These are phyloP conservation scores for Bombus affinis DNA, from an alignment of 1,140 invertebrate genomes.

Conservation along the genomic window DNA sequence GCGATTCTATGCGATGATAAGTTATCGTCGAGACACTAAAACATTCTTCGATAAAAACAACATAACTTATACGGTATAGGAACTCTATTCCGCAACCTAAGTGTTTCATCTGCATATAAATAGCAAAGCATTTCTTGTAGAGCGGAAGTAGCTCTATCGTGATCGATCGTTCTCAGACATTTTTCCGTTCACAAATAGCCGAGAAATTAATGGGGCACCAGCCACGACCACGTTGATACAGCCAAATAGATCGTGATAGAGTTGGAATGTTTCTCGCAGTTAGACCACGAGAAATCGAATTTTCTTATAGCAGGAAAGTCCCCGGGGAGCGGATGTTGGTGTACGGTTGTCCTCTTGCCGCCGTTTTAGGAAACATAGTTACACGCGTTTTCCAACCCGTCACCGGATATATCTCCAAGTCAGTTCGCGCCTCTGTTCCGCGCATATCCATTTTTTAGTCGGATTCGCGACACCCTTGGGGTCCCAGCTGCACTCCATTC, in stretches of 20 bases:
- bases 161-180: background rate
- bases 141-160: background rate
- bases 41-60: background rate
- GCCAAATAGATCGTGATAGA: constrained; percentile 25
- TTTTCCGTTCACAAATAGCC: constrained; percentile 20
- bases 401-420: constrained; percentile 54
- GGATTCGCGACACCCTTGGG: constrained; percentile 67
- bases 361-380: constrained; percentile 49
- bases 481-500: constrained; percentile 74
- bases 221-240: background rate
- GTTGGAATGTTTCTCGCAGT: constrained; percentile 23
- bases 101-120: background rate
- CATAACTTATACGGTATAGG: background rate
- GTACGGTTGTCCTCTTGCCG: constrained; percentile 32
- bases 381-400: constrained; percentile 47
- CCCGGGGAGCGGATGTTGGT: constrained; percentile 28
- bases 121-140: background rate
- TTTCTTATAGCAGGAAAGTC: constrained; percentile 43
- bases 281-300: constrained; percentile 46
- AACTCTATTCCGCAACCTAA: background rate
- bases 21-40: background rate
- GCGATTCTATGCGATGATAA: background rate
- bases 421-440: constrained; percentile 54
- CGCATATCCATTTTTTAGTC: constrained; percentile 68
- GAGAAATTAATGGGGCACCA: constrained; percentile 7